phyloP scores from a whole-genome alignment of 2,113 vertebrate genomes.

The Tautogolabrus adspersus region DNA sequence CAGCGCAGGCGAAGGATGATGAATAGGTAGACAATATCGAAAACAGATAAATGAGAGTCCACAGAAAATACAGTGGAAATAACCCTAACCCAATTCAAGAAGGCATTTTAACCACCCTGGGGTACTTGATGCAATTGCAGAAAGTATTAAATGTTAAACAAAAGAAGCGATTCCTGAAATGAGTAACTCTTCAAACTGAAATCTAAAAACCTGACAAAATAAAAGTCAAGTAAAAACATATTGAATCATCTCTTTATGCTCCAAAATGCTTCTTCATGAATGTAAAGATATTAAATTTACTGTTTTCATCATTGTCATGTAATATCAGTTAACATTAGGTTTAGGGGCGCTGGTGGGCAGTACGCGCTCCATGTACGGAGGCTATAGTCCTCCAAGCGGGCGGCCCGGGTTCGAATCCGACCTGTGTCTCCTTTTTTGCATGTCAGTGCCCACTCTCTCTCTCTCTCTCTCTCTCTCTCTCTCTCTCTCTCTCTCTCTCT shows the following conservation, averaged over 20 bases:
- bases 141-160: background rate
- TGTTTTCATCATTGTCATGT: too few relatives aligned
- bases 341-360: too few relatives aligned
- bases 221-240: background rate
- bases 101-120: slow-evolving; percentile 2
- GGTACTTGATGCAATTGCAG: slow-evolving; percentile 23
- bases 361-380: too few relatives aligned
- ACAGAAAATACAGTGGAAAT: slow-evolving; percentile 45
- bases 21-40: slow-evolving; percentile 58
- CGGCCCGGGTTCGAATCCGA: too few relatives aligned
- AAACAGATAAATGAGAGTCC: slow-evolving; percentile 62
- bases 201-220: background rate
- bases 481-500: too few relatives aligned
- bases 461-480: too few relatives aligned
- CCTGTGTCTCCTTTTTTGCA: too few relatives aligned
- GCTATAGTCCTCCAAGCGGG: too few relatives aligned
- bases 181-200: background rate
- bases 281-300: too few relatives aligned
- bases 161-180: background rate
- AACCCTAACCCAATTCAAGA: slow-evolving; percentile 6
- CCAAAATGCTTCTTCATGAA: background rate
- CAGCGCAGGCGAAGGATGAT: slow-evolving; percentile 55
- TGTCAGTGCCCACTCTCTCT: too few relatives aligned
- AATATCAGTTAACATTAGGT: too few relatives aligned
- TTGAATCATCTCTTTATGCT: background rate